Base-by-base conservation (phyloP, 2,113 vertebrate species). In the Xenopus laevis region DNA sequence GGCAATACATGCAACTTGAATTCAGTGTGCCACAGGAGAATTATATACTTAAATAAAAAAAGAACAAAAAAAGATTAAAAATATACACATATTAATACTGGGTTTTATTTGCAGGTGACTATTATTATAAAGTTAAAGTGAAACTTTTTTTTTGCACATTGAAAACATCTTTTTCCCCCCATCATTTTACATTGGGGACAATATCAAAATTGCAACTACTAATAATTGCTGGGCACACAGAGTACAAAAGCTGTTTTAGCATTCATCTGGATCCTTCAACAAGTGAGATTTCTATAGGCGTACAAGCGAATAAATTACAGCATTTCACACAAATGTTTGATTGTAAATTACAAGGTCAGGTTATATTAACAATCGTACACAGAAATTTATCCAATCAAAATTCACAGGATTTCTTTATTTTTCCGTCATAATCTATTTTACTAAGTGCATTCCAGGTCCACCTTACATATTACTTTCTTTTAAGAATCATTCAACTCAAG, bases 231-330 rank as follows among this genome's bases (percentile, higher is more conserved):
- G 87, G 89, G 82, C 81, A 86, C 89, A 93, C 87, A 91, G 85
- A 72, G 77, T 85, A 91, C 89, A 92, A 88, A 91, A 90, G 84
- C 86, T 88, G 80, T 89, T 86, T 90, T 87, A 90, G 91, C 86
- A 91, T 83, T 88, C 83, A 93, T 84, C 85, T 86, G 84, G 81
- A 94, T 91, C 74, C 85, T 86, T 89, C 84, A 87, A 87, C 71
- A 83, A 79, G 80, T 80, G 79, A 80, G 86, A 84, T 81, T 85
- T 86, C 74, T 82, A 91, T 86, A 91, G 84, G 92, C 90, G 93
- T 91, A 95, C 89, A 94, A 94, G 92, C 92, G 93, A 88, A 86
- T 93, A 92, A 90, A 91, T 89, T 90, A 95, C 92, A 94, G 89
- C 89, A 89, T 92, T 90, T 85, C 94, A 88, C 79, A 92, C 84